Conservation (phyloP, 1,140 invertebrate species). For the Scylla paramamosain region DNA sequence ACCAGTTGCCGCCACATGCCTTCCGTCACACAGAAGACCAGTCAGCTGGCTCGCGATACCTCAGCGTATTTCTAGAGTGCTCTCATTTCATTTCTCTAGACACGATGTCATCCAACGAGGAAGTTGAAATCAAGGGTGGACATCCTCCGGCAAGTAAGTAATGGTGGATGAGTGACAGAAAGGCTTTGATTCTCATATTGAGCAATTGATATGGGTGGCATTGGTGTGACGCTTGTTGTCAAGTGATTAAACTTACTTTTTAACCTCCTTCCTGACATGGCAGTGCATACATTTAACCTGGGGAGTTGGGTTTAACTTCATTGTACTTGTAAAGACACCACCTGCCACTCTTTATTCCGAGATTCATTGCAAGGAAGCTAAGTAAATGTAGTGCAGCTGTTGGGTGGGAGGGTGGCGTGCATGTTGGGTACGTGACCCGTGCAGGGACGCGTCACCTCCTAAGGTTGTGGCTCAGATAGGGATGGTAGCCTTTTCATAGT, state of each 20-base stretch:
- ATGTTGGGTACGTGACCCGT: no score
- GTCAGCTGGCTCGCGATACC: background rate
- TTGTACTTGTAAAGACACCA: background rate
- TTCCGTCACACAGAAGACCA: background rate
- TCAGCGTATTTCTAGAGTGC: background rate
- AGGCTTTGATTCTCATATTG: background rate
- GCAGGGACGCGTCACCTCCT: no score
- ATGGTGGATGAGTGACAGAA: background rate
- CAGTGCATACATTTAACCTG: background rate
- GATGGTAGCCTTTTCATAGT: no score
- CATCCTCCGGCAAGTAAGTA: slow-evolving; percentile 69
- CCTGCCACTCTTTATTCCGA: background rate
- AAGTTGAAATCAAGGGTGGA: slow-evolving; percentile 62
- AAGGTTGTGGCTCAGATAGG: no score
- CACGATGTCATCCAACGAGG: slow-evolving; percentile 68
- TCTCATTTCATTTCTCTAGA: background rate
- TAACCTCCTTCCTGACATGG: background rate
- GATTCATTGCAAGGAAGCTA: background rate
- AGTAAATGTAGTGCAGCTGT: background rate
- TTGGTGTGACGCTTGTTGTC: no score
- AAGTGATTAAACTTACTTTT: background rate
- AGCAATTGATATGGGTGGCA: no score
- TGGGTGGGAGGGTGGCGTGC: background rate
- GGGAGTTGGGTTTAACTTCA: background rate
- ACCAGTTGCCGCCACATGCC: background rate